These are phyloP conservation scores for Acleris literana DNA, from an alignment of 2,888 invertebrate genomes.

Conservation along the genomic window DNA sequence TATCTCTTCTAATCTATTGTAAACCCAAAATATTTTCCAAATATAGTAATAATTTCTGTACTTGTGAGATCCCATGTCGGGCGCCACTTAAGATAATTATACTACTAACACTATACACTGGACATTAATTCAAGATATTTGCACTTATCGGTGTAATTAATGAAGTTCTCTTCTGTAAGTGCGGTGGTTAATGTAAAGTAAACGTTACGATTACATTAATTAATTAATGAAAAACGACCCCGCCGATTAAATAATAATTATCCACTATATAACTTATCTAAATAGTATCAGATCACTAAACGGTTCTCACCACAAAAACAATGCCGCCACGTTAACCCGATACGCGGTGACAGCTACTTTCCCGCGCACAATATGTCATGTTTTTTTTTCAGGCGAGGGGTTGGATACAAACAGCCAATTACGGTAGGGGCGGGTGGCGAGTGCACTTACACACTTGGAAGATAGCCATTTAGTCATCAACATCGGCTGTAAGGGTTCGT, in stretches of 20 bases:
- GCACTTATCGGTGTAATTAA: too few relatives aligned
- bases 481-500: conserved; percentile 68
- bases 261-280: conserved; percentile 52
- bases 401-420: conserved; percentile 83
- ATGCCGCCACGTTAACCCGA: conserved; percentile 64
- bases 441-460: conserved; percentile 70
- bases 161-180: too few relatives aligned
- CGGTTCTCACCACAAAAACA: conserved; percentile 72
- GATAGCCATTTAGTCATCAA: conserved; percentile 77
- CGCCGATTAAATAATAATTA: conserved; percentile 38
- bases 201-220: neutral
- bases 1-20: neutral
- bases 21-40: too few relatives aligned
- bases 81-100: neutral
- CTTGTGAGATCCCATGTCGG: neutral
- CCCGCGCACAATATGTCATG: conserved; percentile 81
- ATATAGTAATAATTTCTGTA: neutral
- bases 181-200: too few relatives aligned
- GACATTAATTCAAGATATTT: too few relatives aligned
- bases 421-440: conserved; percentile 72
- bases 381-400: conserved; percentile 78
- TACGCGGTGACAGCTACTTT: conserved; percentile 74
- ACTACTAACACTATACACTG: too few relatives aligned
- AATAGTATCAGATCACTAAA: conserved; percentile 71
- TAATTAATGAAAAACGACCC: conserved; percentile 14